phyloP scores from a whole-genome alignment of 2,113 vertebrate species.

The Ifrita kowaldi region DNA sequence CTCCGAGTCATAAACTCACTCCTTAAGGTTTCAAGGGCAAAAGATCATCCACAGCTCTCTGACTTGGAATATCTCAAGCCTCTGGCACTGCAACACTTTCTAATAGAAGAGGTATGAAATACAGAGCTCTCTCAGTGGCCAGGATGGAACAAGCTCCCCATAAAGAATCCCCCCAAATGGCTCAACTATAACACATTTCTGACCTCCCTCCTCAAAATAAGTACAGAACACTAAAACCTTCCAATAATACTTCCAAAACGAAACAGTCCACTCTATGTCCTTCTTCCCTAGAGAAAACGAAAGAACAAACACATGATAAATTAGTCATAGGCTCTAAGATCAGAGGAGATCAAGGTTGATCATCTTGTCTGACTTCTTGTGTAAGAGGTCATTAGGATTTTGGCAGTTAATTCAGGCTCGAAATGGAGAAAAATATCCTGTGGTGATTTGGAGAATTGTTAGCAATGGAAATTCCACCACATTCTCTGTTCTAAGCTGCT shows the following conservation, averaged over 20 bases:
- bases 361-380: conserved; percentile 23
- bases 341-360: not conserved
- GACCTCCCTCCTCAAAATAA: not conserved
- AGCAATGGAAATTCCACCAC: not conserved
- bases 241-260: conserved; percentile 2
- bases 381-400: not conserved
- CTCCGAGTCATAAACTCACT: not conserved
- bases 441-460: not conserved
- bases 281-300: conserved; percentile 21
- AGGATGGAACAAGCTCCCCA: not conserved
- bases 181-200: not conserved
- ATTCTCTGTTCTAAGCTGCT: not conserved
- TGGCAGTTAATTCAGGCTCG: not conserved
- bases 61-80: not conserved
- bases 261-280: not conserved
- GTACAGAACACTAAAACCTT: not conserved
- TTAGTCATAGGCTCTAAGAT: conserved; percentile 39
- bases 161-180: not conserved
- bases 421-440: conserved; percentile 9
- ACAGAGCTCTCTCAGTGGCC: not conserved
- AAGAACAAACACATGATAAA: conserved; percentile 32
- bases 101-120: not conserved
- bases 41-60: not conserved
- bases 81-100: not conserved
- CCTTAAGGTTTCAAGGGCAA: not conserved